phyloP scores from a whole-genome alignment of 2,888 invertebrate species.

The Hirtodrosophila cameraria region DNA sequence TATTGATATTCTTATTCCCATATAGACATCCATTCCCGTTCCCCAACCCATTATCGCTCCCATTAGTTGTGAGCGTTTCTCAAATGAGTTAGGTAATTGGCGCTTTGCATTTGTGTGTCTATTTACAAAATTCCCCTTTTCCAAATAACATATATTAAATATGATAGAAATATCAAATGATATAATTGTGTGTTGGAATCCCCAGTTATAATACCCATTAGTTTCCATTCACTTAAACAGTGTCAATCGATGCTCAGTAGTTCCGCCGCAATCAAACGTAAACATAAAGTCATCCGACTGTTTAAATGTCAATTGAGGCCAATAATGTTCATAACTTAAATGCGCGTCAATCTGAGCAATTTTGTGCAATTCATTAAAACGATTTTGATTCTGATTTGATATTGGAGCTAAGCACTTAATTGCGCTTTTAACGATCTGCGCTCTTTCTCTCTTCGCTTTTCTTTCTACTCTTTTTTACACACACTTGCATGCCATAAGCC shows the following conservation, averaged over 20 bases:
- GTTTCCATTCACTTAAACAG: constrained; percentile 7
- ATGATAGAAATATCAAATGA: constrained; percentile 4
- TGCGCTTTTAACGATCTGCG: constrained; percentile 65
- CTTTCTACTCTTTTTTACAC: constrained; percentile 25
- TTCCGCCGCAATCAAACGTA: background rate
- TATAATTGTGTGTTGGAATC: background rate
- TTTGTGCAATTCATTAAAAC: constrained; percentile 76
- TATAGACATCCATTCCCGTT: constrained; percentile 8
- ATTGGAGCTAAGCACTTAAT: constrained; percentile 68
- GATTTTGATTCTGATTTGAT: constrained; percentile 73
- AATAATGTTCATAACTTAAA: constrained; percentile 51
- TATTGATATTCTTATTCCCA: constrained; percentile 33
- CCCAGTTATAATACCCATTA: constrained; percentile 9
- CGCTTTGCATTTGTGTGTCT: too few species aligned
- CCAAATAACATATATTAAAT: too few species aligned
- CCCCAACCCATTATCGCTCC: background rate
- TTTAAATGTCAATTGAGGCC: constrained; percentile 51
- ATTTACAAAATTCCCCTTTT: too few species aligned
- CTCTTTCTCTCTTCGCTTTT: constrained; percentile 22
- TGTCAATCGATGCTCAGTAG: background rate
- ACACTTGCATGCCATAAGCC: constrained; percentile 25
- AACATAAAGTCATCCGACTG: constrained; percentile 25
- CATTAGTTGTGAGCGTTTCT: background rate
- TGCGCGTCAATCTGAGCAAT: constrained; percentile 67
- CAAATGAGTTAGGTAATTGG: constrained; percentile 3